Evolutionary conservation across 2,888 invertebrate genomes (phyloP).

Genomic region (Drosophila histrio): DNA sequence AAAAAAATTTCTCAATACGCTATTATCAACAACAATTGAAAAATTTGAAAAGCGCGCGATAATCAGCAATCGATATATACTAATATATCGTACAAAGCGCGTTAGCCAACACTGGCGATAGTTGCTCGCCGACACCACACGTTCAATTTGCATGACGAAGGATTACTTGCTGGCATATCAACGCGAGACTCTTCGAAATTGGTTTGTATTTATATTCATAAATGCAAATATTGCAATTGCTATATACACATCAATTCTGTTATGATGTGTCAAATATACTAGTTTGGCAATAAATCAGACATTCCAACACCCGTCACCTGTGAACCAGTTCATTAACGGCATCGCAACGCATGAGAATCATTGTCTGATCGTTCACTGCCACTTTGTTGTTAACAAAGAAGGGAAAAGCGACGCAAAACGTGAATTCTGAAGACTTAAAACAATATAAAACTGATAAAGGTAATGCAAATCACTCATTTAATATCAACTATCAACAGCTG

Average conservation of each 20-base stretch:
- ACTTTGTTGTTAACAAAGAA: slow-evolving; percentile 68
- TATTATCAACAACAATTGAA: neutral
- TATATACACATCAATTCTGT: neutral
- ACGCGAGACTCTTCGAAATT: neutral
- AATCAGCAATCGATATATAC: neutral
- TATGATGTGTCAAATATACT: neutral
- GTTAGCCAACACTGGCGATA: neutral
- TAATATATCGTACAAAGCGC: neutral
- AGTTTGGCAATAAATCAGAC: neutral
- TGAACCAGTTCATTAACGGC: slow-evolving; percentile 42
- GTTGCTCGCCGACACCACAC: neutral
- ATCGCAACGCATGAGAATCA: slow-evolving; percentile 1
- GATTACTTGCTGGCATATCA: neutral
- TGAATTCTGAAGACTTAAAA: slow-evolving; percentile 50
- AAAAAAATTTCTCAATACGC: neutral
- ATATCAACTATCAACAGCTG: slow-evolving; percentile 2
- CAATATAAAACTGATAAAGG: slow-evolving; percentile 63
- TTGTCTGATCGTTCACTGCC: slow-evolving; percentile 49
- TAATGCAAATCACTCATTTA: slow-evolving; percentile 41
- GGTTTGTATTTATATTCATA: neutral
- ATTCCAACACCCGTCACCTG: slow-evolving; percentile 13
- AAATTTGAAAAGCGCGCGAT: slow-evolving; percentile 27
- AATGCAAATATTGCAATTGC: too few species aligned
- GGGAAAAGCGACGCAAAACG: slow-evolving; percentile 58
- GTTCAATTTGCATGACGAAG: neutral